These are phyloP conservation scores for Argyrosomus japonicus DNA, from an alignment of 2,113 vertebrate species.

Conservation along the genomic window DNA sequence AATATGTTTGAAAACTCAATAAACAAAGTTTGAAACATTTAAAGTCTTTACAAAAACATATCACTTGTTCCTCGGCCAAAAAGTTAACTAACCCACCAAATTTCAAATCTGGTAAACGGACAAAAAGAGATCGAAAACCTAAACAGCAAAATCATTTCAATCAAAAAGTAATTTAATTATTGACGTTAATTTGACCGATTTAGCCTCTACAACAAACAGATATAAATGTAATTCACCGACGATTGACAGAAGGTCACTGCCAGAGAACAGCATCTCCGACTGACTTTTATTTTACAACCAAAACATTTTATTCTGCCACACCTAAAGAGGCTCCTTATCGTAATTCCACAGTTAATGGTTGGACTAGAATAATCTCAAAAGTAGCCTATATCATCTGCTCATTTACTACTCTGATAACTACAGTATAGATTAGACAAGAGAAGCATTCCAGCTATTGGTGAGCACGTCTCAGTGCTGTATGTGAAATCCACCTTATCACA, in stretches of 20 bases:
- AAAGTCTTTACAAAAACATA: background rate
- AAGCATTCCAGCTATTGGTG: constrained; percentile 47
- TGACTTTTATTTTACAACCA: no score
- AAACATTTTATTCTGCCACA: background rate
- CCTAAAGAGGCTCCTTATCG: background rate
- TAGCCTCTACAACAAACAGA: background rate
- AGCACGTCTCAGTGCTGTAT: constrained; percentile 34
- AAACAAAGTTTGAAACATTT: no score
- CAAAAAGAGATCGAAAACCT: background rate
- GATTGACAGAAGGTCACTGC: no score
- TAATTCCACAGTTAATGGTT: constrained; percentile 3
- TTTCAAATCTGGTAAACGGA: background rate
- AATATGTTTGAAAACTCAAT: no score
- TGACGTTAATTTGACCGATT: no score
- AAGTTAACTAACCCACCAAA: background rate
- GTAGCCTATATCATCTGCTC: constrained; percentile 37
- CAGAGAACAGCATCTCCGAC: background rate
- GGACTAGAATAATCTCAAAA: constrained; percentile 20
- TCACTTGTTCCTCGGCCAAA: background rate
- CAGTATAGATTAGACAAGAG: constrained; percentile 42
- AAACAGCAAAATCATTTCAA: background rate
- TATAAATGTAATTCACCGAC: background rate
- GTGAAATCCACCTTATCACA: constrained; percentile 63
- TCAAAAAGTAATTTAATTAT: no score
- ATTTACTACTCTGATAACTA: constrained; percentile 54